A percentile compares a stretch with the other conserved stretches of the same genome.
phyloP scores from a whole-genome alignment of 2,888 invertebrate species.

The Augochlorella aurata region DNA sequence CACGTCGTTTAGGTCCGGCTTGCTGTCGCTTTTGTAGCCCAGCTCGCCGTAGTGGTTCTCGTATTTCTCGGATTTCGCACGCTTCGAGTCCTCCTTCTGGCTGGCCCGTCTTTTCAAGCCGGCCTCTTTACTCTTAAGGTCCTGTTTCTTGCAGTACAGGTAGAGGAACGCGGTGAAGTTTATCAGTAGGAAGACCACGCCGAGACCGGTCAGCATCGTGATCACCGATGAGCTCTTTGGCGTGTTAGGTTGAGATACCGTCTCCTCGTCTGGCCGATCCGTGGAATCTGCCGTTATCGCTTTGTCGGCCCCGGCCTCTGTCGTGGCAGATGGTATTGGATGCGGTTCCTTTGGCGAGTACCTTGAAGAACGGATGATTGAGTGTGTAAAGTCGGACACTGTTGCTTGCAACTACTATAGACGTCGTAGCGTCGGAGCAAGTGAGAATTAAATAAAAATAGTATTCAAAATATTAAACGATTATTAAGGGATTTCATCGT shows the following conservation, averaged over 20 bases:
- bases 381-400: not conserved
- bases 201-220: conserved; percentile 83
- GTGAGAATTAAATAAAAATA: too few relatives aligned
- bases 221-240: conserved; percentile 77
- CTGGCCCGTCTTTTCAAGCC: conserved; percentile 82
- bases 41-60: conserved; percentile 83
- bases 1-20: conserved; percentile 80
- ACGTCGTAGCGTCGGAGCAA: not conserved
- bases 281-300: conserved; percentile 29
- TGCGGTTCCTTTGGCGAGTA: conserved; percentile 5
- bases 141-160: conserved; percentile 87
- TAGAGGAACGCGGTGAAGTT: conserved; percentile 88
- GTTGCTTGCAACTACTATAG: not conserved
- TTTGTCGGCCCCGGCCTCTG: conserved; percentile 34
- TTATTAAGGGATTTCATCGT: not conserved
- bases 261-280: conserved; percentile 30
- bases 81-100: conserved; percentile 82
- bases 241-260: conserved; percentile 48
- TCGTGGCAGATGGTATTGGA: conserved; percentile 1
- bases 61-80: conserved; percentile 77
- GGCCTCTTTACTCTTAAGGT: conserved; percentile 83
- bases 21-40: conserved; percentile 82
- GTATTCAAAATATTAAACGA: too few relatives aligned
- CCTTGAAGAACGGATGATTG: conserved; percentile 3
- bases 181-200: conserved; percentile 88